These are phyloP conservation scores for Physeter macrocephalus DNA, from an alignment of 2,113 vertebrate genomes.

Conservation along the genomic window DNA sequence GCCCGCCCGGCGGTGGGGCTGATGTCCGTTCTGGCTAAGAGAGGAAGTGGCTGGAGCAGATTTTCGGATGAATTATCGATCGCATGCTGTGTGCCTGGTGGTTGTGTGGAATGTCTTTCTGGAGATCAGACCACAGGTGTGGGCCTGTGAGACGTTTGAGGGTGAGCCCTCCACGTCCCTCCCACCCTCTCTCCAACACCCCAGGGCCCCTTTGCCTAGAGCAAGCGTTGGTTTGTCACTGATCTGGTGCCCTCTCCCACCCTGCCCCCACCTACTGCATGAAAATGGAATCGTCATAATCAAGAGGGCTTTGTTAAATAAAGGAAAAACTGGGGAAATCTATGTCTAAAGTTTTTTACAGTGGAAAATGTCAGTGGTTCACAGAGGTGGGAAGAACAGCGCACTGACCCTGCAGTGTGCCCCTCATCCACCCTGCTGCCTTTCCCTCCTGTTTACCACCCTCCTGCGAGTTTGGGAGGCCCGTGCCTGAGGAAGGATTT, in stretches of 20 bases:
- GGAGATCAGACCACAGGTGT: conserved; percentile 41
- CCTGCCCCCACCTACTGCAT: background rate
- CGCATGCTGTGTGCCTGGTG: background rate
- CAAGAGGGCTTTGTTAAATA: background rate
- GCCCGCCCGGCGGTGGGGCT: background rate
- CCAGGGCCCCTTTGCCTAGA: background rate
- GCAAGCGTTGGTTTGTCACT: background rate
- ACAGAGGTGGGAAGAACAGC: background rate
- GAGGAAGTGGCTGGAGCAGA: background rate
- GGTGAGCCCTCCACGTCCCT: background rate
- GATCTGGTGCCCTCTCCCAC: background rate
- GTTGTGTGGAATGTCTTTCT: background rate
- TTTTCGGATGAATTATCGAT: background rate
- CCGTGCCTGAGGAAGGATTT: background rate
- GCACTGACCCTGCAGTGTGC: too few relatives aligned
- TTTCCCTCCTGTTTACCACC: background rate
- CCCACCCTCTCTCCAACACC: background rate
- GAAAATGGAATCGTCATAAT: background rate
- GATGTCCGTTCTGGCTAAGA: background rate
- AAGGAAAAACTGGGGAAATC: background rate
- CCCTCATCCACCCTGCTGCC: background rate
- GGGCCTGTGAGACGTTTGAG: background rate
- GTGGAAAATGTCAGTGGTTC: background rate
- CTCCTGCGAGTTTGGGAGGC: background rate
- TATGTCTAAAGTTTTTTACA: background rate